Evolutionary conservation across 2,888 invertebrate species (phyloP), one percentile per base, ranked within the genome.

Genomic region (Oscheius sp.): DNA sequence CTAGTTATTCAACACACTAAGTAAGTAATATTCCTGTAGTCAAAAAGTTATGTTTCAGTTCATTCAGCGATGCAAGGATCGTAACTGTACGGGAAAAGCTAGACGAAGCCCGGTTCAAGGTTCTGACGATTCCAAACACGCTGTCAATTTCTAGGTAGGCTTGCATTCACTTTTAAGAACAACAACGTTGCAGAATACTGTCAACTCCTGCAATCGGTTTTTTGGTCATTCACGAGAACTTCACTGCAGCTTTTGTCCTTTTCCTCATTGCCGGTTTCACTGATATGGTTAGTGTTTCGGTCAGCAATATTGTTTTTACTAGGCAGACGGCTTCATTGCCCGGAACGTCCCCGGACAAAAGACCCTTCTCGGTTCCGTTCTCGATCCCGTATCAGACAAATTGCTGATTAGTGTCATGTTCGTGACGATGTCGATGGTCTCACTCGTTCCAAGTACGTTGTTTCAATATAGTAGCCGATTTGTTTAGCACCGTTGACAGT

Each of bases 371-470:
- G 98, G 98, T 0, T 96, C 96, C 76, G 96, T 96, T 88, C 90
- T 99, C n/a, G 98, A 99, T 90, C 98, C 98, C 0, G 93, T 96
- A 91, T 98, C 98, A 2, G 98, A 99, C 90, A 99, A 99, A 91
- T 92, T 97, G 50, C 92, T 99, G 1, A 93, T 98, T 81, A 95
- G 94, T 11, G 94, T 94, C 1, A 91, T 98, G 73, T 96, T 96
- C 87, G 91, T 96, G 68, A 93, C 95, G 0, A 91, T 98, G 77
- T 94, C 96, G 29, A 94, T 94, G 90, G 93, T 94, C 75, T 93
- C 93, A 79, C 91, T 96, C 70, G 94, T 98, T 89, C 97, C 98
- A 86, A 86, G 92, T 92, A 85, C 84, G 85, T 33, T n/a, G 21
- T 21, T 21, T 21, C 21, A 21, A 21, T 21, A 21, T 21, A 21